Evolutionary conservation across 2,888 invertebrate species (phyloP).

Genomic region (Nomada ferruginata): DNA sequence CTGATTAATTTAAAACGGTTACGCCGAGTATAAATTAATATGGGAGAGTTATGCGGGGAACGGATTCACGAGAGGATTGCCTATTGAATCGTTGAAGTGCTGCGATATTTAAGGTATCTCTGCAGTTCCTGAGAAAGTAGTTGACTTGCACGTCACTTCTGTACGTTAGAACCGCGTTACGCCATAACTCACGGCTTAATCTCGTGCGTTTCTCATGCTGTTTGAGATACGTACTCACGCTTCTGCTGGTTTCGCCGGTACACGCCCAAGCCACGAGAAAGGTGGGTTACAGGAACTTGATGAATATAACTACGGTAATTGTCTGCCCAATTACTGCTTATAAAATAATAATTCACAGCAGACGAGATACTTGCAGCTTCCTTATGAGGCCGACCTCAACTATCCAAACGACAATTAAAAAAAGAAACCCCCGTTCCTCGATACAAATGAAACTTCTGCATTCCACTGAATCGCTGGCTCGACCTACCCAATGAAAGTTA

Average conservation of each 20-base stretch:
- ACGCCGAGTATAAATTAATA: neutral
- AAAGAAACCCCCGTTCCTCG: no score
- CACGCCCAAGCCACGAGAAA: constrained; percentile 3
- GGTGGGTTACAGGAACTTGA: constrained; percentile 20
- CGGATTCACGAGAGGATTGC: neutral
- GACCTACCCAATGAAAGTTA: no score
- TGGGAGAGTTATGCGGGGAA: neutral
- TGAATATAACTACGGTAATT: constrained; percentile 9
- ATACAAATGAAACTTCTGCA: neutral
- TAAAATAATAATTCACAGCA: constrained; percentile 9
- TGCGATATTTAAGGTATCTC: neutral
- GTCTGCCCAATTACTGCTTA: constrained; percentile 1
- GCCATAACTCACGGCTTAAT: constrained; percentile 34
- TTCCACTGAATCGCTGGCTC: neutral
- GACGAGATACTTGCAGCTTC: no score
- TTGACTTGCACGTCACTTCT: constrained; percentile 6
- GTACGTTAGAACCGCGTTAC: constrained; percentile 16
- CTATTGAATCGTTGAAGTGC: neutral
- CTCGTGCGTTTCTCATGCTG: constrained; percentile 37
- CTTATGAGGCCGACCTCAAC: neutral
- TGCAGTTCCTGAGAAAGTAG: constrained; percentile 22
- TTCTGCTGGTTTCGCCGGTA: constrained; percentile 18
- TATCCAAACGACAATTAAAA: no score
- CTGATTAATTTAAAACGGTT: neutral
- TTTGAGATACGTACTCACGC: constrained; percentile 33